Evolutionary conservation across 1,140 invertebrate species (phyloP), one percentile per base, ranked within the genome.

Genomic region (Glomeris maerens): DNA sequence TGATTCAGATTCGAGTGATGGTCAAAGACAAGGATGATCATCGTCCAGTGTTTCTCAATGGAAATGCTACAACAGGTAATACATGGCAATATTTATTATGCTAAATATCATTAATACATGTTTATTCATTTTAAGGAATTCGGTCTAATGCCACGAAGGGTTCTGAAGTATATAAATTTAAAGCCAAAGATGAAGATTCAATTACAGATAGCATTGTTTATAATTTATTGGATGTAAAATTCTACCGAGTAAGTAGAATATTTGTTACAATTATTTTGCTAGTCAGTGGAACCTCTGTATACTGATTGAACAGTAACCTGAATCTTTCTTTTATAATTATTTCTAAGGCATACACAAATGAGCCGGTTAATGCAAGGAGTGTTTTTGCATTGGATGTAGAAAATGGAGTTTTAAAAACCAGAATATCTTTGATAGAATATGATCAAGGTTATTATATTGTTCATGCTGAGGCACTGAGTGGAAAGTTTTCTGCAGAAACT

Each of bases 11-110:
- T 14, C 40, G 28, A 10, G 48, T 58, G 10, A 1, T 52, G 27
- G 45, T 59, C 7, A 48, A 45, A 20, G 58, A 60, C 39, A 41
- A 58, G 17, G 57, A 60, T 50, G 58, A 60, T 29, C 58, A 60
- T 42, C 52, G 46, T 25, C 52, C 56, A 7, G 45, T 46, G 5
- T 58, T 58, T 36, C 23, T 44, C 10, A 10, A 20, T 5, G 41
- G 41, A 10, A 44, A 22, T 5, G 5, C 17, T 10, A 20, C 23
- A 5, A 20, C 23, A 44, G 20, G 41, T 44, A 44, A 13, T 13
- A 36, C 10, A 36, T 13, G n/a, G n/a, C 10, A 13, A 10, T 13
- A n/a, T 36, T 36, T 36, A 36, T 13, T 13, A n/a, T 36, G 10
- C 10, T n/a, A 44, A 7, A 44, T 20, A 44, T 5, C 20, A 20